Evolutionary conservation across 2,888 invertebrate species (phyloP), one percentile per base, ranked within the genome.

Genomic region (Desoria tigrina): DNA sequence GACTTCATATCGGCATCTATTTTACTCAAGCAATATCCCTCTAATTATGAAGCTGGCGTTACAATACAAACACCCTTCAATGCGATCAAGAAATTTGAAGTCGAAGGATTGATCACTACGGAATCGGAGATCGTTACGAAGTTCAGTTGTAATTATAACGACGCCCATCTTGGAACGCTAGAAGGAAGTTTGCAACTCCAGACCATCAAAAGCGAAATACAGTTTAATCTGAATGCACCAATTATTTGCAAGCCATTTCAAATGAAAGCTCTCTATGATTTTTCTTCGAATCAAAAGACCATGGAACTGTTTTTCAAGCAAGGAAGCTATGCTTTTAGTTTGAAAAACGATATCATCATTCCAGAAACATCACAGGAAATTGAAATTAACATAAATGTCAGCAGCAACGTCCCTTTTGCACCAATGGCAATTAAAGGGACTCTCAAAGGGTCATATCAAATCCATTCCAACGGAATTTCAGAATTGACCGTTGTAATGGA

Each of bases 391-490:
- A 42, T 75, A 32, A 61, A 61, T 50, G 73, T 74, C 0, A 65
- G 62, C 9, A 75, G 74, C 42, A 76, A 69, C 39, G 70, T 76
- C 9, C 74, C 76, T 2, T 49, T 63, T 2, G 45, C 71, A 1
- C 32, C 63, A 21, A 51, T 76, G 7, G 68, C 72, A 11, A 70
- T 72, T 3, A 70, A 73, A 0, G 76, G 74, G 18, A 71, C 51
- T 4, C 39, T 74, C 7, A 66, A 69, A 27, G 66, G 69, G 23
- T 66, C 68, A 11, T 76, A 74, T 49, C 66, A 65, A 32, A 62
- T 69, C 9, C 59, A 61, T 18, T 45, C 58, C 2, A 74, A 76
- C 49, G 72, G 69, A 2, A 73, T 67, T 3, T 65, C 71, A 6
- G 63, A 72, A 49, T 18, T 75, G 2, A 55, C 63, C 11, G 37